Conservation (phyloP, 1,140 invertebrate species). For the Triops longicaudatus region DNA sequence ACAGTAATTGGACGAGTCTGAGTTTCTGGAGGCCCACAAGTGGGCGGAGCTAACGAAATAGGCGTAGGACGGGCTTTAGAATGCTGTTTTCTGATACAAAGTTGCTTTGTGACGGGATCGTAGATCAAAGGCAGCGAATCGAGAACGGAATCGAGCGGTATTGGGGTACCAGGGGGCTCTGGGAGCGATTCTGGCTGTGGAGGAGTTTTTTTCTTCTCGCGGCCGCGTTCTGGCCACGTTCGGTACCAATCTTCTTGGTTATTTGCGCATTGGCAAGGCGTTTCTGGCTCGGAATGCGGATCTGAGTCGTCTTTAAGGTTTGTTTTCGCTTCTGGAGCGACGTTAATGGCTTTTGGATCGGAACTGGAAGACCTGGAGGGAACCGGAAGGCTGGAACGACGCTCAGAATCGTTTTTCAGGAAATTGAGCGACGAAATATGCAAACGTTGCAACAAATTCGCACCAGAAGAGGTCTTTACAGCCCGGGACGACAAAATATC, state of each 20-base stretch:
- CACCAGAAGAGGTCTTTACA: neutral
- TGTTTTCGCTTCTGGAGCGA: neutral
- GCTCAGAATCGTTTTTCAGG: neutral
- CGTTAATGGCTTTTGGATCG: neutral
- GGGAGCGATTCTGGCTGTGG: constrained; percentile 30
- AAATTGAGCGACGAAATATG: neutral
- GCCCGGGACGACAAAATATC: too few relatives aligned
- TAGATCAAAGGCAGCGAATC: constrained; percentile 38
- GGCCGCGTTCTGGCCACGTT: constrained; percentile 36
- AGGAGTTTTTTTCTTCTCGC: constrained; percentile 32
- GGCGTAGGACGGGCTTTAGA: constrained; percentile 18
- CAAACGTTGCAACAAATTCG: neutral
- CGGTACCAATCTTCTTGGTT: constrained; percentile 34
- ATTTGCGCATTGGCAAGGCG: constrained; percentile 16
- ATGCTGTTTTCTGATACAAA: constrained; percentile 35
- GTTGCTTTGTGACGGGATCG: constrained; percentile 39
- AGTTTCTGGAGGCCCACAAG: too few relatives aligned
- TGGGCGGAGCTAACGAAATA: neutral
- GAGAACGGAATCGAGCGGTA: constrained; percentile 34
- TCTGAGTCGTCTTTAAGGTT: neutral
- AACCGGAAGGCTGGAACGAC: neutral
- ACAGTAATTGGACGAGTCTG: too few relatives aligned
- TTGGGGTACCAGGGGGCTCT: constrained; percentile 29
- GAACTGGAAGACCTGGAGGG: neutral
- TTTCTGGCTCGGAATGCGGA: neutral